Conservation (phyloP, 2,797 vertebrate genomes). For the Enteromius radiatus region DNA sequence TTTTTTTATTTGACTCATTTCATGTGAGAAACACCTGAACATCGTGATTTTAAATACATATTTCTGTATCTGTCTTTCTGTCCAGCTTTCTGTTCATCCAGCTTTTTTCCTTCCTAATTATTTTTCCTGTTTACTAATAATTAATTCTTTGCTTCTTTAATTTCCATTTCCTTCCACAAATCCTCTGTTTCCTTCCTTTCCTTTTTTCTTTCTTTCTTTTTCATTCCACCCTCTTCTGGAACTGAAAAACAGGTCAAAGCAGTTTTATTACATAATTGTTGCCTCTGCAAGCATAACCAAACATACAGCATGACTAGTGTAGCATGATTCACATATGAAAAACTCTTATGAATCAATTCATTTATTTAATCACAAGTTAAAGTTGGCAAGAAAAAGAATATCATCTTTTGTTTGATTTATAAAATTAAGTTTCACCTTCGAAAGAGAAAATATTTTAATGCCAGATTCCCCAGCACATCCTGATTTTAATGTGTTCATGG, state of each 20-base stretch:
- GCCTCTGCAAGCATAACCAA: conserved; percentile 1
- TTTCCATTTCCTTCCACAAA: neutral
- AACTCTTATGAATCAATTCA: neutral
- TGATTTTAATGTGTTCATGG: no score
- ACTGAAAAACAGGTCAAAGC: conserved; percentile 1
- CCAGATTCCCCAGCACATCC: neutral
- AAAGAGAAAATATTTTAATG: neutral
- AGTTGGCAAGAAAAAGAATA: neutral
- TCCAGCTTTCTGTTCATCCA: neutral
- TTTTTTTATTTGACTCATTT: neutral
- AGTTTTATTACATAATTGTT: conserved; percentile 27
- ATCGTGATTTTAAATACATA: neutral
- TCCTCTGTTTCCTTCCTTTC: neutral
- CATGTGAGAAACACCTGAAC: neutral
- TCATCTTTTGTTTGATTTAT: neutral
- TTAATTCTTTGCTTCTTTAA: neutral
- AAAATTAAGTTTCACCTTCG: neutral
- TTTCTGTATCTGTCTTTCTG: neutral
- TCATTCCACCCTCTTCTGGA: neutral
- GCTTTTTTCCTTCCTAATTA: neutral
- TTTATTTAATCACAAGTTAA: conserved; percentile 9
- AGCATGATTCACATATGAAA: neutral
- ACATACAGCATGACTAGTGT: neutral
- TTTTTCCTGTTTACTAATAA: neutral
- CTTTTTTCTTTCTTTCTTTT: neutral